phyloP scores from a whole-genome alignment of 2,797 vertebrate species.

The Tapera naevia region DNA sequence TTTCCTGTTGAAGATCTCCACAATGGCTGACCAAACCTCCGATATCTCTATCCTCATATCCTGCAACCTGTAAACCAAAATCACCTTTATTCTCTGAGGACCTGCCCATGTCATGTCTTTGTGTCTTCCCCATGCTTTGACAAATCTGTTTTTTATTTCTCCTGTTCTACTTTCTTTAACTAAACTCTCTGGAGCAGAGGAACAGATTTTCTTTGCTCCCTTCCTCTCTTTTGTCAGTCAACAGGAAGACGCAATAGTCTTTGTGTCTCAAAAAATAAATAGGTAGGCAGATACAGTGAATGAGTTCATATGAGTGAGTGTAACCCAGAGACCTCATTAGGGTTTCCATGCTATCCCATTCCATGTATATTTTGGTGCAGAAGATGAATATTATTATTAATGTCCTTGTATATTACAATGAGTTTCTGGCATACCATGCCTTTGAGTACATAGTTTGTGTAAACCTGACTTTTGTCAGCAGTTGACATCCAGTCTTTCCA shows the following conservation, averaged over 20 bases:
- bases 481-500: neutral
- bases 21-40: neutral
- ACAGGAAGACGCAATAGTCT: neutral
- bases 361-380: neutral
- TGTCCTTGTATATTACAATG: neutral
- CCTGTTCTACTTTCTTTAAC: neutral
- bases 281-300: neutral
- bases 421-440: neutral
- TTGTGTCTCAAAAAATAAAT: neutral
- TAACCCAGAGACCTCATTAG: neutral
- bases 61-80: neutral
- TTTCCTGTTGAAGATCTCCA: neutral
- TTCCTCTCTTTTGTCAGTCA: neutral
- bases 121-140: neutral
- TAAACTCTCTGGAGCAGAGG: neutral
- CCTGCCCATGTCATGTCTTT: neutral
- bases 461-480: neutral
- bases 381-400: neutral
- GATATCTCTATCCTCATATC: neutral
- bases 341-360: neutral
- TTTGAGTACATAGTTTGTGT: rapidly evolving
- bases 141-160: neutral
- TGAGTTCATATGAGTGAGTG: neutral
- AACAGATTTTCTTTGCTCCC: neutral
- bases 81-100: neutral